Evolutionary conservation across 2,113 vertebrate genomes (phyloP).

Genomic region (Morone chrysops): DNA sequence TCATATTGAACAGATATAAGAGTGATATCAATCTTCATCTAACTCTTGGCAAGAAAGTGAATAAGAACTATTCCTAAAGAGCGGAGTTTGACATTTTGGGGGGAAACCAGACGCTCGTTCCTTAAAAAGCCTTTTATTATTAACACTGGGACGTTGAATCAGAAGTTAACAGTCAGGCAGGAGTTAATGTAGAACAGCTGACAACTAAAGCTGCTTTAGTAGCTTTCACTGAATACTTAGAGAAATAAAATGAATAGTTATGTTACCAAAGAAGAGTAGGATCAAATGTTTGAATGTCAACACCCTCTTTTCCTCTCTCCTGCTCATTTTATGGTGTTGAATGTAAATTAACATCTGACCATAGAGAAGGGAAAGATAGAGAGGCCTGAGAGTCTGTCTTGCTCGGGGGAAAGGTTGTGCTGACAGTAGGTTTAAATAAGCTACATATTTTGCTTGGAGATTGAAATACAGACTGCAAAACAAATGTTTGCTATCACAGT

Average conservation of each 20-base stretch:
- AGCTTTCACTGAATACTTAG: neutral
- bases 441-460: too few relatives aligned
- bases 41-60: neutral
- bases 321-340: neutral
- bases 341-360: neutral
- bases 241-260: neutral
- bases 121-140: neutral
- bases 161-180: neutral
- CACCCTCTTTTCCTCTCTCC: neutral
- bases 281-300: neutral
- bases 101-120: neutral
- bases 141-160: neutral
- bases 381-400: neutral
- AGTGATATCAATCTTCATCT: neutral
- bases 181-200: neutral
- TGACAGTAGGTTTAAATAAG: neutral
- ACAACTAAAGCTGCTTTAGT: neutral
- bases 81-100: neutral
- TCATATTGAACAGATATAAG: neutral
- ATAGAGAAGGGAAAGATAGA: too few relatives aligned
- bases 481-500: neutral
- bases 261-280: neutral
- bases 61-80: too few relatives aligned
- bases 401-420: neutral
- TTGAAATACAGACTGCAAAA: neutral